Percentiles rank a stretch among this genome's conserved stretches.
These are phyloP conservation scores for Neosilurus hyrtlii DNA, from an alignment of 2,797 vertebrate species.

Conservation along the genomic window DNA sequence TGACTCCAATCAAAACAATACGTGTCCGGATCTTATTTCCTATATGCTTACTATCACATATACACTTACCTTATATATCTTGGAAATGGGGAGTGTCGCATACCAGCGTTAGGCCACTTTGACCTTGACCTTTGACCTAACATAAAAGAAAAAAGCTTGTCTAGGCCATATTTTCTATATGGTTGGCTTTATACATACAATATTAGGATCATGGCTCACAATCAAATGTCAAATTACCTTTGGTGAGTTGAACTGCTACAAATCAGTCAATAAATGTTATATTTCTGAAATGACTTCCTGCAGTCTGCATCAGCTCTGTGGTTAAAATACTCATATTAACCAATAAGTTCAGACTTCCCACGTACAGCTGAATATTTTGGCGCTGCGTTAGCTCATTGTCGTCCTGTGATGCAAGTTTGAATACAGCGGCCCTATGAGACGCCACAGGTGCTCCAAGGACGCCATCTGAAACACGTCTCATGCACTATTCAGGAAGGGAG, in stretches of 20 bases:
- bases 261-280: neutral
- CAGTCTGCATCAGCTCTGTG: neutral
- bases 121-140: no score
- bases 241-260: neutral
- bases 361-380: neutral
- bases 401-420: neutral
- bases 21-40: no score
- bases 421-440: neutral
- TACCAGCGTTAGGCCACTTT: no score
- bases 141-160: no score
- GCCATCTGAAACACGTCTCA: constrained; percentile 44
- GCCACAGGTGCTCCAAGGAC: neutral
- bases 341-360: neutral
- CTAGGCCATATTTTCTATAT: no score
- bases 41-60: no score
- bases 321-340: neutral
- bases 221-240: no score
- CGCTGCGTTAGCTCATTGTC: neutral
- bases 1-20: no score
- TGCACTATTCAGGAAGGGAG: constrained; percentile 58
- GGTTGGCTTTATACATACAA: no score
- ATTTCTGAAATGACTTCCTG: neutral
- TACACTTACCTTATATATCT: no score
- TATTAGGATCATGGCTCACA: no score
- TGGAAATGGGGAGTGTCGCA: no score